phyloP scores from a whole-genome alignment of 2,888 invertebrate genomes.

The Mellilla xanthometata region DNA sequence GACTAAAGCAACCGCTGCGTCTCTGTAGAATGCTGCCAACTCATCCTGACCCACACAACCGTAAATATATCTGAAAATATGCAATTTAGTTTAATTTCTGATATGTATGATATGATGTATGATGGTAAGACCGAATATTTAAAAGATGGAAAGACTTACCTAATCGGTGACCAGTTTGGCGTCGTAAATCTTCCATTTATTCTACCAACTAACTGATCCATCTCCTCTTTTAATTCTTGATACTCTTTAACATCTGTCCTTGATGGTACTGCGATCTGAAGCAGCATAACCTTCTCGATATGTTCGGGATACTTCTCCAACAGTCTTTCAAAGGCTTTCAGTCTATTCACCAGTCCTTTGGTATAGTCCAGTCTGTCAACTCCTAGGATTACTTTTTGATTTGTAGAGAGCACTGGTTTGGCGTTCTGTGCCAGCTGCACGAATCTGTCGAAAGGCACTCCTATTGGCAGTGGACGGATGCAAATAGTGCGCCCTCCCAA shows the following conservation, averaged over 20 bases:
- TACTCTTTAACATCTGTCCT: constrained; percentile 95
- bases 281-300: constrained; percentile 89
- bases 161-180: constrained; percentile 95
- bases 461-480: constrained; percentile 92
- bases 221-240: constrained; percentile 94
- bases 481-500: constrained; percentile 93
- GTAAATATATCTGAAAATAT: constrained; percentile 86
- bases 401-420: constrained; percentile 86
- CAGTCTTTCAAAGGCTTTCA: constrained; percentile 91
- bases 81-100: neutral
- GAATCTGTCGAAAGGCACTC: constrained; percentile 94
- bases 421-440: constrained; percentile 89
- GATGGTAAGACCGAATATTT: neutral
- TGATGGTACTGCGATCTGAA: constrained; percentile 95
- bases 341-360: constrained; percentile 91
- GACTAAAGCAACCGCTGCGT: constrained; percentile 93
- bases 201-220: constrained; percentile 93
- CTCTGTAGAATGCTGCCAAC: constrained; percentile 92
- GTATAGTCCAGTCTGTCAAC: constrained; percentile 96
- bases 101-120: too few species aligned
- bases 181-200: constrained; percentile 95
- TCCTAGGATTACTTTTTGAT: constrained; percentile 91
- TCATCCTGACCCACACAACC: constrained; percentile 94
- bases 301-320: constrained; percentile 93
- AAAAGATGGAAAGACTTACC: constrained; percentile 59